Evolutionary conservation across 2,888 invertebrate species (phyloP).

Genomic region (Linnaemya tessellans): DNA sequence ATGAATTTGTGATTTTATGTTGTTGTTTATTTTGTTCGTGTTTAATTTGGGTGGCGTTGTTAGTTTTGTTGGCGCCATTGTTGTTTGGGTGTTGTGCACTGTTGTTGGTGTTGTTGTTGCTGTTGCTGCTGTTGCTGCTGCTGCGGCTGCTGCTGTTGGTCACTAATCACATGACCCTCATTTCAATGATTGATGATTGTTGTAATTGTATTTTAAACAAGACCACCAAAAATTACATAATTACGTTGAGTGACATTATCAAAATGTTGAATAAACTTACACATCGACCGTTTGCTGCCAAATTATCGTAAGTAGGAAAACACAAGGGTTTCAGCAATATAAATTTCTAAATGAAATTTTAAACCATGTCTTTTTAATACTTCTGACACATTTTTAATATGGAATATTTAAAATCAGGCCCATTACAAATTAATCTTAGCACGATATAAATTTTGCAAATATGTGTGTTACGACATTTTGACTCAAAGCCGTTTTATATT

Average conservation of each 20-base stretch:
- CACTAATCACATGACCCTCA: conserved; percentile 17
- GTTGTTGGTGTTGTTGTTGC: background rate
- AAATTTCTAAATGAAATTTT: background rate
- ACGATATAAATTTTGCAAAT: too few species aligned
- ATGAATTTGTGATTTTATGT: conserved; percentile 18
- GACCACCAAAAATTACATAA: conserved; percentile 55
- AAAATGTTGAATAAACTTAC: conserved; percentile 40
- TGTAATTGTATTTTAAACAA: conserved; percentile 7
- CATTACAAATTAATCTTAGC: too few species aligned
- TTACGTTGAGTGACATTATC: conserved; percentile 41
- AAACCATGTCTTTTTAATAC: too few species aligned
- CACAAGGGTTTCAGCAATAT: background rate
- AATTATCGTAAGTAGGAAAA: background rate
- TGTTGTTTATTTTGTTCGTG: background rate
- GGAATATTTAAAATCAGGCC: too few species aligned
- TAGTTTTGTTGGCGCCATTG: conserved; percentile 3
- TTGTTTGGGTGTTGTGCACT: background rate
- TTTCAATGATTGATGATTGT: conserved; percentile 27
- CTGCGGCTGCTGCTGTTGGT: background rate
- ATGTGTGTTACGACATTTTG: too few species aligned
- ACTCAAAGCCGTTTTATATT: too few species aligned
- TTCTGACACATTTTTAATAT: too few species aligned
- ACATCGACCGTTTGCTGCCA: background rate
- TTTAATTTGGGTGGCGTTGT: background rate
- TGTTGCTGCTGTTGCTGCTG: background rate